Conservation (phyloP, 2,888 invertebrate species). For the Drosophila tanythrix region DNA sequence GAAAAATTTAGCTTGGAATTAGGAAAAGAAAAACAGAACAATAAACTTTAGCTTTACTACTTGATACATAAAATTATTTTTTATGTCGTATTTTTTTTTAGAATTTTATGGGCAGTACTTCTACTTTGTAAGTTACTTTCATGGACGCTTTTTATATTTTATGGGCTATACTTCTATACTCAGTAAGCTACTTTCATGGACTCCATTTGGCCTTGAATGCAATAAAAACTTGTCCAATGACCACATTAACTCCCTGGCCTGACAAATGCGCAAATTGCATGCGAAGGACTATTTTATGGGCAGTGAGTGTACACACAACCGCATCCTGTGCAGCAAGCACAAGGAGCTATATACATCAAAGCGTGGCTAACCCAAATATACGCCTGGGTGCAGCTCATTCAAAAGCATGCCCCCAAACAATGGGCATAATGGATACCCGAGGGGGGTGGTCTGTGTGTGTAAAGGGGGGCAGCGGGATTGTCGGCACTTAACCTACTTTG, state of each 20-base stretch:
- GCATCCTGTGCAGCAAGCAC: slow-evolving; percentile 26
- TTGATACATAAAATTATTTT: not conserved
- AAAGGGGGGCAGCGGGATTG: slow-evolving; percentile 21
- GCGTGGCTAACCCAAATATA: slow-evolving; percentile 52
- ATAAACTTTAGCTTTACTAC: not conserved
- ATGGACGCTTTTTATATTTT: not conserved
- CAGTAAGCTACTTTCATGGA: not conserved
- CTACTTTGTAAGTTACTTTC: not conserved
- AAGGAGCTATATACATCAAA: slow-evolving; percentile 14
- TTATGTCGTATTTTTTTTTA: not conserved
- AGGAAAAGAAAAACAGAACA: not conserved
- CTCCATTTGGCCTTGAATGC: slow-evolving; percentile 28
- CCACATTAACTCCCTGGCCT: slow-evolving; percentile 15
- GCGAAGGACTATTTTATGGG: slow-evolving; percentile 50
- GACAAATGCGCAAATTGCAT: slow-evolving; percentile 68
- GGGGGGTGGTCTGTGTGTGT: not conserved
- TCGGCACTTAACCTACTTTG: slow-evolving; percentile 72
- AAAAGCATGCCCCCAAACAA: slow-evolving; percentile 21
- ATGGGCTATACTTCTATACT: not conserved
- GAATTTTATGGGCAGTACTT: not conserved
- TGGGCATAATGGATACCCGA: slow-evolving; percentile 31
- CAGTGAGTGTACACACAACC: slow-evolving; percentile 2
- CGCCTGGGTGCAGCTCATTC: slow-evolving; percentile 52
- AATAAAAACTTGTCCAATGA: slow-evolving; percentile 17
- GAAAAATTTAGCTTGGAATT: not conserved